Conservation (phyloP, 2,888 invertebrate genomes). For the Bugula neritina region DNA sequence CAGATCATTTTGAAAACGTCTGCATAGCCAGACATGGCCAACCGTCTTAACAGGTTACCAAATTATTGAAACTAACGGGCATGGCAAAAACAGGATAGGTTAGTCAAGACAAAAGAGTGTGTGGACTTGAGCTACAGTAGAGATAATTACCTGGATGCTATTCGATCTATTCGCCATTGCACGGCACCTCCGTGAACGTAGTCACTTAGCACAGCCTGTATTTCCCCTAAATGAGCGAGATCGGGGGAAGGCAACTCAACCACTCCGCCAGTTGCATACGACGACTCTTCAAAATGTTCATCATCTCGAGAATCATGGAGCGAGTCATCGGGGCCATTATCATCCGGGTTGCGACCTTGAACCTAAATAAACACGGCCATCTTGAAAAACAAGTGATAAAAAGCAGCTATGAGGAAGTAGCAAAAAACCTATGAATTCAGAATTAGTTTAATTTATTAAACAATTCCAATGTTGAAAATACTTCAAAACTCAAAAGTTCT, state of each 20-base stretch:
- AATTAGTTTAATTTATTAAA: no score
- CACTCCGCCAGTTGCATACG: constrained; percentile 61
- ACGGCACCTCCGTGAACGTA: constrained; percentile 34
- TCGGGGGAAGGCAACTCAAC: constrained; percentile 93
- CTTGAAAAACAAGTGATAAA: no score
- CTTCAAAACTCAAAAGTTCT: no score
- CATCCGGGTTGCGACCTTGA: constrained; percentile 97
- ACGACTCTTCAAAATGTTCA: constrained; percentile 81
- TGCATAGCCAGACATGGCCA: no score
- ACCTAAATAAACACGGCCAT: constrained; percentile 61
- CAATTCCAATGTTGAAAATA: no score
- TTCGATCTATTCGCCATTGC: constrained; percentile 3
- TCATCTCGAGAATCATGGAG: constrained; percentile 59
- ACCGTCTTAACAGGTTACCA: no score
- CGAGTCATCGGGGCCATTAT: constrained; percentile 80
- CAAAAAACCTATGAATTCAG: no score
- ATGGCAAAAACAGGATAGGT: no score
- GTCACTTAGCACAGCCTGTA: constrained; percentile 65
- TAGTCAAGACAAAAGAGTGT: no score
- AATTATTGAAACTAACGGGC: no score
- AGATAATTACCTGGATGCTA: constrained; percentile 1
- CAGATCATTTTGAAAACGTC: no score
- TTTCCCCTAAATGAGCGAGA: constrained; percentile 84
- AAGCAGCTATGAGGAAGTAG: no score
- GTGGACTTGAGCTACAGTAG: background rate